Conservation (phyloP, 2,888 invertebrate species). For the Sepiola atlantica region DNA sequence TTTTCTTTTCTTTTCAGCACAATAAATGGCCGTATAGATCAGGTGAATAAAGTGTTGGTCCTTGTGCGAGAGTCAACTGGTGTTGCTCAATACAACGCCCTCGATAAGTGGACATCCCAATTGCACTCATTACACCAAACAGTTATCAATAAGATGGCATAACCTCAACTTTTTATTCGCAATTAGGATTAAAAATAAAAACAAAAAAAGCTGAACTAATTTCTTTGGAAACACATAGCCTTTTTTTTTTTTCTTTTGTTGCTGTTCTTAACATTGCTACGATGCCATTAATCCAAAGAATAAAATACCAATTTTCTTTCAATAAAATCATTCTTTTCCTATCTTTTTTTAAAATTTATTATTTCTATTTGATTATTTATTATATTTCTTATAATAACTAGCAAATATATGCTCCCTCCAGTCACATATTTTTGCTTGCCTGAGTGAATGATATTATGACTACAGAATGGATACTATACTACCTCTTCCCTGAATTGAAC, state of each 20-base stretch:
- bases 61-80: slow-evolving; percentile 81
- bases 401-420: too few species aligned
- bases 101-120: slow-evolving; percentile 97
- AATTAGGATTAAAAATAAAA: neutral
- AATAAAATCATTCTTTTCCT: neutral
- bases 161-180: slow-evolving; percentile 51
- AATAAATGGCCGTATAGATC: slow-evolving; percentile 79
- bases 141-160: slow-evolving; percentile 94
- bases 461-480: too few species aligned
- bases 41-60: slow-evolving; percentile 94
- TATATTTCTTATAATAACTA: neutral
- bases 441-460: too few species aligned
- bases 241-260: neutral
- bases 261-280: slow-evolving; percentile 38
- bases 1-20: slow-evolving; percentile 74
- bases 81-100: slow-evolving; percentile 90
- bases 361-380: neutral
- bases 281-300: neutral
- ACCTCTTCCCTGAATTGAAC: too few species aligned
- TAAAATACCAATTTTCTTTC: slow-evolving; percentile 32
- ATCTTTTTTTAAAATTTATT: neutral
- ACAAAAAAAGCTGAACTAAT: neutral
- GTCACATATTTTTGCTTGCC: too few species aligned
- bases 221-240: neutral
- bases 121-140: slow-evolving; percentile 90